Evolutionary conservation across 1,140 invertebrate genomes (phyloP), one percentile per base, ranked within the genome.

Genomic region (Drosophila carrolli): DNA sequence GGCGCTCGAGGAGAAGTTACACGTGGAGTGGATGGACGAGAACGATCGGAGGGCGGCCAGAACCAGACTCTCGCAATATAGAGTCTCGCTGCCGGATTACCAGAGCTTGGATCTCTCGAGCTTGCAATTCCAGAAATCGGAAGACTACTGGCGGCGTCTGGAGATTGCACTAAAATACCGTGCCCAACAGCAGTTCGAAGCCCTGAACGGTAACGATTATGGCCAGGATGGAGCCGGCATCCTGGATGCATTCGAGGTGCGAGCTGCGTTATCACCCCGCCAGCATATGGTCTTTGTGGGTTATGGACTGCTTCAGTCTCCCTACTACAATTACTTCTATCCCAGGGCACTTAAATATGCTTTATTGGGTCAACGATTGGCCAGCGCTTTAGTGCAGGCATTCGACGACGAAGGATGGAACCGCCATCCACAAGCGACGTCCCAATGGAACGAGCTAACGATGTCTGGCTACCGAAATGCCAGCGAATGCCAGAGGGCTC

Each of bases 391-490:
- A 14, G 97, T 97, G 0, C 97, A 98, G 92, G 97, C 97, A 3
- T 99, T 99, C 93, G 98, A 99, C 93, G 97, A 99, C 93, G 97
- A 98, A 94, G 98, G 97, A 93, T 98, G 98, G 3, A 99, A 98
- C 70, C 46, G 51, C 0, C 32, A 75, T 32, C 75, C 82, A 0
- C 75, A 81, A 11, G 60, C 58, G 3, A 78, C 78, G 0, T 53
- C 75, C 6, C 99, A 98, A 97, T 99, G 98, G 98, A 97, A 98
- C 73, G 97, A 98, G 78, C 94, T 95, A 0, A 99, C 98, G 0
- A 97, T 98, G 66, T 94, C 95, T 0, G 95, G 94, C 47, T 99
- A 99, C 90, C 97, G 98, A 80, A 94, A 96, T 41, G 94, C 96
- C 71, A 96, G 97, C 0, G 94, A 98, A 74, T 99, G 99, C 83